Percentiles rank a stretch among this genome's conserved stretches.
Conservation (phyloP, 1,140 invertebrate species). For the Diorhabda carinulata region DNA sequence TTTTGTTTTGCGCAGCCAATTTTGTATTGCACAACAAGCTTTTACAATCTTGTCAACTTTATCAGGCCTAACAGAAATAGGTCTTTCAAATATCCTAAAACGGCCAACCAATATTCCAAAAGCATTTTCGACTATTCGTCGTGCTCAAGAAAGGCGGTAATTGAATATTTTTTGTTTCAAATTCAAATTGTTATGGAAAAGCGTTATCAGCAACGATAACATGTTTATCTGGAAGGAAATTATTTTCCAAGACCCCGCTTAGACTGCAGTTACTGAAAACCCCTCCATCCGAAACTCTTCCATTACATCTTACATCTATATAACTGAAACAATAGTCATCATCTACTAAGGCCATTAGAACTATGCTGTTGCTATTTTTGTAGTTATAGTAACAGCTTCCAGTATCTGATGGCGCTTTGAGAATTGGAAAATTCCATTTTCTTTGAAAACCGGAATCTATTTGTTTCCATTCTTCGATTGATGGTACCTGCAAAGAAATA, state of each 20-base stretch:
- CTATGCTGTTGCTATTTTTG: constrained; percentile 21
- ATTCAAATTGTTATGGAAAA: constrained; percentile 17
- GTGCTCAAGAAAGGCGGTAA: constrained; percentile 20
- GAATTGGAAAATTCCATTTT: neutral
- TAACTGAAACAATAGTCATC: constrained; percentile 40
- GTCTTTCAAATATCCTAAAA: constrained; percentile 24
- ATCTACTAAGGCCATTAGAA: constrained; percentile 42
- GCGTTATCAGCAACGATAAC: constrained; percentile 15
- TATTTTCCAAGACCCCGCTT: constrained; percentile 8
- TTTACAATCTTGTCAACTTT: constrained; percentile 22
- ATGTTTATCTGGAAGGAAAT: constrained; percentile 7
- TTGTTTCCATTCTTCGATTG: neutral
- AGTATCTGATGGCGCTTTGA: constrained; percentile 11
- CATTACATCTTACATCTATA: constrained; percentile 40
- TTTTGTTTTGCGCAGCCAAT: constrained; percentile 10
- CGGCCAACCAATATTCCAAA: constrained; percentile 20
- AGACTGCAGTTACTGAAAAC: constrained; percentile 18
- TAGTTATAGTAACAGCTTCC: constrained; percentile 28
- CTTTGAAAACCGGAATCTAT: neutral
- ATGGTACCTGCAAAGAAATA: neutral
- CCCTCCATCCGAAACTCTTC: constrained; percentile 39
- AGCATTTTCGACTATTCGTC: constrained; percentile 20
- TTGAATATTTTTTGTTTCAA: constrained; percentile 13
- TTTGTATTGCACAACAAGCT: constrained; percentile 20
- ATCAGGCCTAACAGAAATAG: constrained; percentile 11